phyloP scores from a whole-genome alignment of 2,113 vertebrate species.

The Passer domesticus region DNA sequence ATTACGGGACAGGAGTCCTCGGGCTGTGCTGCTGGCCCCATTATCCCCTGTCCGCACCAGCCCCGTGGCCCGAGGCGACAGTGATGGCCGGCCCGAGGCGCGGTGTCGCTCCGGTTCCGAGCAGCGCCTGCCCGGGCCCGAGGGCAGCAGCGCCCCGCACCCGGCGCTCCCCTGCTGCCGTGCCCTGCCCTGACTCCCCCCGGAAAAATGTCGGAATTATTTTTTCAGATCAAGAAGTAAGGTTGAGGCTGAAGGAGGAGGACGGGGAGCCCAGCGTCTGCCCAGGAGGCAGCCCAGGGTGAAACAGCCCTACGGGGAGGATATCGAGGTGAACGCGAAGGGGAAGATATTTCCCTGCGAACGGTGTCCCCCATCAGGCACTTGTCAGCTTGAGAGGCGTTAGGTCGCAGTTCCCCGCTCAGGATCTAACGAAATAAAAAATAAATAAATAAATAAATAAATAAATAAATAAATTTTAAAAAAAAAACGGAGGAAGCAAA shows the following conservation, averaged over 20 bases:
- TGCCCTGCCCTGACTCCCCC: background rate
- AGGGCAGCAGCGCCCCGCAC: background rate
- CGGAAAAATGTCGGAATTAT: background rate
- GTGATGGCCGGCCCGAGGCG: fast-evolving
- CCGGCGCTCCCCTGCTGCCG: background rate
- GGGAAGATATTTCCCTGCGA: background rate
- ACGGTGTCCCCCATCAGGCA: background rate
- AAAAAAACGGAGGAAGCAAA: background rate
- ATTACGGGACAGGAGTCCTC: background rate
- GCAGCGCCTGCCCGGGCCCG: background rate
- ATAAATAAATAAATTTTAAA: background rate
- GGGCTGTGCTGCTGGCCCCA: background rate
- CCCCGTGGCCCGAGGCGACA: background rate
- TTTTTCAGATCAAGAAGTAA: background rate
- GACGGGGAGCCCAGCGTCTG: fast-evolving
- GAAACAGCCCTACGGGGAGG: background rate
- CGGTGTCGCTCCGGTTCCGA: background rate
- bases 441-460: background rate
- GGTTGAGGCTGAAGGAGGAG: background rate
- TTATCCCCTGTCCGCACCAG: background rate
- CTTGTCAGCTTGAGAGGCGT: background rate
- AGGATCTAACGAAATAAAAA: background rate
- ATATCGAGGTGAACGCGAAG: background rate
- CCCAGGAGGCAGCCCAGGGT: background rate
- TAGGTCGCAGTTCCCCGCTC: fast-evolving